phyloP scores from a whole-genome alignment of 2,888 invertebrate genomes.

The Lasioglossum morio region DNA sequence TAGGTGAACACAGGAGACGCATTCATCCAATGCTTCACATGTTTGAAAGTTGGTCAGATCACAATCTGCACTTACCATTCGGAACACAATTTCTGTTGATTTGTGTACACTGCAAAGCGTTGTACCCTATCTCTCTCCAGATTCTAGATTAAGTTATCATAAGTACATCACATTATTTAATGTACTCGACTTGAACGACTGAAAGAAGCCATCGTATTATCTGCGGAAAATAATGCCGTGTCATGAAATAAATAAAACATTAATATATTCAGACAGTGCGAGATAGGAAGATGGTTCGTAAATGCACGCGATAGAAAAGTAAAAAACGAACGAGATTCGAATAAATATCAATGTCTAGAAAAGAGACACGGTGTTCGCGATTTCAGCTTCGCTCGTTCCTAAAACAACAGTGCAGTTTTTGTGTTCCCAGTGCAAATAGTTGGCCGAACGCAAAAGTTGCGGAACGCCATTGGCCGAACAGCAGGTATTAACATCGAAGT shows the following conservation, averaged over 20 bases:
- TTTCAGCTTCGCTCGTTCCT: not conserved
- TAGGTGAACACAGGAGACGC: not conserved
- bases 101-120: not conserved
- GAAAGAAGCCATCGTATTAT: not conserved
- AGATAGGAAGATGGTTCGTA: not conserved
- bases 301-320: not conserved
- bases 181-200: not conserved
- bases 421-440: not conserved
- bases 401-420: not conserved
- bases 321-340: not conserved
- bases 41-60: not conserved
- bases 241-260: not conserved
- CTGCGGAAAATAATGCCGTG: not conserved
- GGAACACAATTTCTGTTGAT: not conserved
- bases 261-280: no score
- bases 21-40: not conserved
- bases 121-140: not conserved
- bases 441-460: not conserved
- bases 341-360: not conserved
- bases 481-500: constrained; percentile 26
- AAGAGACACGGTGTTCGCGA: not conserved
- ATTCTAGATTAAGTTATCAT: constrained; percentile 6
- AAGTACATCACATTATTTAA: not conserved
- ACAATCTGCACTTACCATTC: not conserved
- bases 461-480: constrained; percentile 41